These are phyloP conservation scores for Acridotheres tristis DNA, from an alignment of 2,797 vertebrate genomes.

Conservation along the genomic window DNA sequence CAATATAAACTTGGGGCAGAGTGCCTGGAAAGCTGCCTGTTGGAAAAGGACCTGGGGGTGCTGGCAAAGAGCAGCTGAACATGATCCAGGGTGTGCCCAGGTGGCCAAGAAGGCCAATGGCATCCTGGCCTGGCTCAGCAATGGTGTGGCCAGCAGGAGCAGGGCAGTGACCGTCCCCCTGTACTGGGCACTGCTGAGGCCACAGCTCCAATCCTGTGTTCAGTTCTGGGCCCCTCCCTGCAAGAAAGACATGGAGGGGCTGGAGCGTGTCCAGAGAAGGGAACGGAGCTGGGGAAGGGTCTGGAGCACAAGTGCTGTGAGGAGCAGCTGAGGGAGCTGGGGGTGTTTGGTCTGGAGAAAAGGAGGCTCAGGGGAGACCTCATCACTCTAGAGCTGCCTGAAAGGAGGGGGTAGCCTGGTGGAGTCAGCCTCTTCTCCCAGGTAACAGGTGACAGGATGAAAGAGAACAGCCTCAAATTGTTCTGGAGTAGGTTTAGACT, in stretches of 20 bases:
- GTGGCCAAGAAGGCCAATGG: background rate
- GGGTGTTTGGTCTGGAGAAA: background rate
- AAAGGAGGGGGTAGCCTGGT: background rate
- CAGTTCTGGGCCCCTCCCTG: background rate
- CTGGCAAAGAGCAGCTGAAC: accelerated
- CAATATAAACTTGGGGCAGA: background rate
- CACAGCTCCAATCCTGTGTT: background rate
- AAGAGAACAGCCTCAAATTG: background rate
- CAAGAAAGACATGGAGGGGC: background rate
- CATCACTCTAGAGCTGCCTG: background rate
- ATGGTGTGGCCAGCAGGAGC: background rate
- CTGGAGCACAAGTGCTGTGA: background rate
- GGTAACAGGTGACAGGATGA: background rate
- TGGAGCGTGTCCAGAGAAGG: background rate
- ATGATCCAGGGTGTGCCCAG: background rate
- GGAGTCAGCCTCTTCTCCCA: accelerated
- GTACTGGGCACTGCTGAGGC: background rate
- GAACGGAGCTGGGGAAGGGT: background rate
- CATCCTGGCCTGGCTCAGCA: background rate
- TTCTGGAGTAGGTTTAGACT: background rate
- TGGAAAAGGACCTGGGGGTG: background rate
- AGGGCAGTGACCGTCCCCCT: background rate
- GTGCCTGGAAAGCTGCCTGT: background rate
- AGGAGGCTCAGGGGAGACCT: background rate
- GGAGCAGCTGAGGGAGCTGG: background rate